A percentile compares a stretch with the other conserved stretches of the same genome.
phyloP scores from a whole-genome alignment of 2,888 invertebrate species.

The Amphiduros pacificus region DNA sequence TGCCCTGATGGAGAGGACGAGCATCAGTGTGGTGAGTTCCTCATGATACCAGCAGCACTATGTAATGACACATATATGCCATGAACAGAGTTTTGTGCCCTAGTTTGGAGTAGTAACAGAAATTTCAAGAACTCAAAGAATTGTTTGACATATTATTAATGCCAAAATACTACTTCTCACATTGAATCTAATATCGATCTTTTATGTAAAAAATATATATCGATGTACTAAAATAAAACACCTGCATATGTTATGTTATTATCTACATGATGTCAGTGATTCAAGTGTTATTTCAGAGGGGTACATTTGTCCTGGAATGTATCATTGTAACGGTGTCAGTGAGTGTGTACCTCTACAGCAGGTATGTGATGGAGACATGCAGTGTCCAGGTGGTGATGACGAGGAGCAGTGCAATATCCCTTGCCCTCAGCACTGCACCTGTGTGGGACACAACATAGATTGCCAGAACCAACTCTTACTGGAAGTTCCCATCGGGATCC shows the following conservation, averaged over 20 bases:
- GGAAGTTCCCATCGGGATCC: background rate
- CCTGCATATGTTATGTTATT: too few relatives aligned
- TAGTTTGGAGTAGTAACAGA: too few relatives aligned
- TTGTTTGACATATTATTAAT: too few relatives aligned
- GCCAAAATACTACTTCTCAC: too few relatives aligned
- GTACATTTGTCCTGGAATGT: background rate
- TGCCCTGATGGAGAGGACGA: background rate
- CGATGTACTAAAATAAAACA: too few relatives aligned
- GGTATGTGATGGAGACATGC: background rate
- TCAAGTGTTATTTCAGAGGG: background rate
- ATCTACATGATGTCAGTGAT: too few relatives aligned
- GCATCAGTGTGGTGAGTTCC: background rate
- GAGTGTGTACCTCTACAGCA: background rate
- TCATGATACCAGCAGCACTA: too few relatives aligned
- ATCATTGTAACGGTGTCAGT: background rate
- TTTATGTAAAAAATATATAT: too few relatives aligned
- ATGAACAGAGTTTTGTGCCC: too few relatives aligned
- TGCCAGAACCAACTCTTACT: background rate
- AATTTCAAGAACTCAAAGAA: too few relatives aligned
- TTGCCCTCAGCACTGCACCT: background rate
- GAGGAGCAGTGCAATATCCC: background rate
- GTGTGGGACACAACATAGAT: background rate
- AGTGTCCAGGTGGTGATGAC: background rate
- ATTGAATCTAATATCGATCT: too few relatives aligned
- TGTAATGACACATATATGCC: too few relatives aligned